Conservation (phyloP, 2,888 invertebrate species). For the Homarus gammarus region DNA sequence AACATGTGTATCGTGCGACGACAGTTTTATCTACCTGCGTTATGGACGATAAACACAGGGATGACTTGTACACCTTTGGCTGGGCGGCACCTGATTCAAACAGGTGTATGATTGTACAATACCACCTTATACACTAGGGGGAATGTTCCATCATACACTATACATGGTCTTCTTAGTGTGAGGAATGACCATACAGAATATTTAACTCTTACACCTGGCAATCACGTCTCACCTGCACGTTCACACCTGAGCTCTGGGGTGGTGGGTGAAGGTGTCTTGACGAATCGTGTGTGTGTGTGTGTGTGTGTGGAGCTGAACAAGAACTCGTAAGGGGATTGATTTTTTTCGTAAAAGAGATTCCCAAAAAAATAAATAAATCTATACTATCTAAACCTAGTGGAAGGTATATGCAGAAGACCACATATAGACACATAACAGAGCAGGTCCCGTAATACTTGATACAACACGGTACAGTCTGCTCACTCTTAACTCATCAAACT, state of each 20-base stretch:
- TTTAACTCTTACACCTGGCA: no score
- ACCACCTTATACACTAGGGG: no score
- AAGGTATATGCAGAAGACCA: slow-evolving; percentile 11
- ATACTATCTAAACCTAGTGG: slow-evolving; percentile 11
- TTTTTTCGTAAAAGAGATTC: slow-evolving; percentile 11
- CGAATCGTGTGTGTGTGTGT: slow-evolving; percentile 14
- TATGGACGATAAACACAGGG: no score
- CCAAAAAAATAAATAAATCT: slow-evolving; percentile 46
- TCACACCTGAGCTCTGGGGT: background rate
- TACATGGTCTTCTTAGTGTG: no score
- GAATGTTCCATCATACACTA: no score
- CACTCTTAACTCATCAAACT: slow-evolving; percentile 15
- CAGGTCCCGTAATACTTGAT: slow-evolving; percentile 57
- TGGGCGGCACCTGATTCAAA: no score
- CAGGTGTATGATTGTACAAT: no score
- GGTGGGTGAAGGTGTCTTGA: background rate
- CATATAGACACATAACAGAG: slow-evolving; percentile 46
- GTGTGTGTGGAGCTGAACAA: slow-evolving; percentile 19
- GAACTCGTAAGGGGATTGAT: background rate
- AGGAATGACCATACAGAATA: no score
- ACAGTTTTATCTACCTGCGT: no score
- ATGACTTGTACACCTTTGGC: no score
- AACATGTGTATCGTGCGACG: no score
- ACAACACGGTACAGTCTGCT: slow-evolving; percentile 36
- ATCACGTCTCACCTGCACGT: no score